Evolutionary conservation across 2,113 vertebrate species (phyloP).

Genomic region (Xiphophorus maculatus): DNA sequence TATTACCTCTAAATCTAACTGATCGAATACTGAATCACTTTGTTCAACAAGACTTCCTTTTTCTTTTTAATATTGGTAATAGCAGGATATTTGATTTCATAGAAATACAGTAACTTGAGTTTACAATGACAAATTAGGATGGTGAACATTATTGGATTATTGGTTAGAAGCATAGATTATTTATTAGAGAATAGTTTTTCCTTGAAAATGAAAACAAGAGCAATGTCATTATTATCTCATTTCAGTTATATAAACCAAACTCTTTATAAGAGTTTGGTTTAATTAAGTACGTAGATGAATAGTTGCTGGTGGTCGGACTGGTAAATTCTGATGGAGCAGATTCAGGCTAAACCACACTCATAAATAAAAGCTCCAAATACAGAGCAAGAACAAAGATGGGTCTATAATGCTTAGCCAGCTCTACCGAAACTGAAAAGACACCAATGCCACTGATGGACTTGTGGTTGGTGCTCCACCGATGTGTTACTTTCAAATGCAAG

Average conservation of each 20-base stretch:
- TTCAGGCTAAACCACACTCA: conserved; percentile 31
- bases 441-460: neutral
- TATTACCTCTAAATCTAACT: neutral
- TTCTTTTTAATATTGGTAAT: neutral
- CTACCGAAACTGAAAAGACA: conserved; percentile 7
- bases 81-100: neutral
- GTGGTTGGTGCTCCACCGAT: neutral
- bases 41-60: neutral
- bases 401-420: conserved; percentile 10
- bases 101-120: neutral
- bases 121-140: neutral
- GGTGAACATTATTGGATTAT: neutral
- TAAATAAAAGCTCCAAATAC: conserved; percentile 48
- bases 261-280: neutral
- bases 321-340: conserved; percentile 15
- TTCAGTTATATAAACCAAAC: too few species aligned
- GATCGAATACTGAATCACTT: neutral
- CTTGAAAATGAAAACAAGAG: too few species aligned
- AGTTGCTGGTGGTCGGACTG: conserved; percentile 11
- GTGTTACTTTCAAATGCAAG: neutral
- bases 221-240: too few species aligned
- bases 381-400: conserved; percentile 37
- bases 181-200: too few species aligned
- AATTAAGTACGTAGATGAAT: neutral
- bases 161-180: neutral